Evolutionary conservation across 2,888 invertebrate genomes (phyloP).

Genomic region (Conops quadrifasciatus): DNA sequence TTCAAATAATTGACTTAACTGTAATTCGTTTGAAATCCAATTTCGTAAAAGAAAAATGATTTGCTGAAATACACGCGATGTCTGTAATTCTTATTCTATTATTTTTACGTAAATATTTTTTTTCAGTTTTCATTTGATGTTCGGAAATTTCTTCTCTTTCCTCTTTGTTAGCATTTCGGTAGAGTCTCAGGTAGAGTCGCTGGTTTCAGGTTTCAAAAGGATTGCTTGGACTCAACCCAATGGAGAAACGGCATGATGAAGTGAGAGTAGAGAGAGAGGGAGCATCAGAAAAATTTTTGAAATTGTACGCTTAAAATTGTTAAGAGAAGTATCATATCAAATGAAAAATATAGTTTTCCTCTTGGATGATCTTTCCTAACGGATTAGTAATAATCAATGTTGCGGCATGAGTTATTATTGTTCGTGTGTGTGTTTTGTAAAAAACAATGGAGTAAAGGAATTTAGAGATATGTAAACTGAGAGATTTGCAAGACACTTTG

Average conservation of each 20-base stretch:
- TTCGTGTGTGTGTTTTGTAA: background rate
- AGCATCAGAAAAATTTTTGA: background rate
- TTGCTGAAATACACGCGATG: constrained; percentile 17
- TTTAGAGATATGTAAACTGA: no score
- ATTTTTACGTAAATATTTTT: constrained; percentile 3
- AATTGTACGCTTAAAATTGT: background rate
- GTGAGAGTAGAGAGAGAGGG: background rate
- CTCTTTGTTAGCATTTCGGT: background rate
- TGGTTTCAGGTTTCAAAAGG: background rate
- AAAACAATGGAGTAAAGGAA: no score
- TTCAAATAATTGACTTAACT: constrained; percentile 40
- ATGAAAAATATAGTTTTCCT: constrained; percentile 43
- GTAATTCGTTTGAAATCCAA: constrained; percentile 38
- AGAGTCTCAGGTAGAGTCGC: background rate
- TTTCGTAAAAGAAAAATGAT: constrained; percentile 32
- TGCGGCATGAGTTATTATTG: background rate
- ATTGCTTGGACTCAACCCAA: background rate
- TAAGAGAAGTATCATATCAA: constrained; percentile 31
- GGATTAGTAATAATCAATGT: background rate
- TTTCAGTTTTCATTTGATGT: background rate
- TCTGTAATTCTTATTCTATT: background rate
- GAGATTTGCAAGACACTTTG: no score
- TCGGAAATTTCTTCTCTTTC: background rate
- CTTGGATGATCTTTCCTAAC: constrained; percentile 22
- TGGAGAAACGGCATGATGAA: background rate